These are phyloP conservation scores for Melanotaenia parkinsoni DNA, from an alignment of 2,797 vertebrate species.

Conservation along the genomic window DNA sequence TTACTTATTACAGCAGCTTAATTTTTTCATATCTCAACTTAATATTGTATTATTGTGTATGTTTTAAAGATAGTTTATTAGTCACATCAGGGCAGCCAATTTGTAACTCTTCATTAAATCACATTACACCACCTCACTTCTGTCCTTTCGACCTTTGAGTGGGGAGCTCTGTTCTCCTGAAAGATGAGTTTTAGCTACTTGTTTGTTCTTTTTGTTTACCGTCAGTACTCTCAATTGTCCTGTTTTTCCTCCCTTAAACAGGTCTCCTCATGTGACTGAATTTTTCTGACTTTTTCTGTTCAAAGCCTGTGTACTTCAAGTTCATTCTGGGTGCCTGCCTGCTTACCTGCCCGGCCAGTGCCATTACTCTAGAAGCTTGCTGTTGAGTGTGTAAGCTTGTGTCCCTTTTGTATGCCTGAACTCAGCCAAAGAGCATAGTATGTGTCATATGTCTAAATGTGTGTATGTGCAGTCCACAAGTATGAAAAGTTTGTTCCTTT, in stretches of 20 bases:
- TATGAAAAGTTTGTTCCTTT: constrained; percentile 24
- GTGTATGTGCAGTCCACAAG: constrained; percentile 46
- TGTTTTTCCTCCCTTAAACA: no score
- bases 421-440: constrained; percentile 76
- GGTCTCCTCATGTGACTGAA: not conserved
- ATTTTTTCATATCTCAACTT: constrained; percentile 78
- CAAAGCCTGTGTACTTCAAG: constrained; percentile 28
- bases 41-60: constrained; percentile 77
- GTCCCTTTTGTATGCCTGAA: constrained; percentile 55
- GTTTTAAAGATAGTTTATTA: constrained; percentile 75
- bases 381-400: constrained; percentile 32
- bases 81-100: constrained; percentile 70
- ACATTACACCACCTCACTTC: constrained; percentile 58
- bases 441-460: constrained; percentile 40
- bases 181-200: constrained; percentile 16
- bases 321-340: constrained; percentile 61
- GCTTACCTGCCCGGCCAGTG: constrained; percentile 42
- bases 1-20: constrained; percentile 79
- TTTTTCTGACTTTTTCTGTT: constrained; percentile 17
- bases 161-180: constrained; percentile 39
- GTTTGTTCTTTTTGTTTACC: not conserved
- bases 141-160: constrained; percentile 47
- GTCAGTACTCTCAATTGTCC: not conserved
- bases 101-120: constrained; percentile 55
- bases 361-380: constrained; percentile 49